These are phyloP conservation scores for Rugalucina vietnamica DNA, from an alignment of 2,888 invertebrate genomes.

Conservation along the genomic window DNA sequence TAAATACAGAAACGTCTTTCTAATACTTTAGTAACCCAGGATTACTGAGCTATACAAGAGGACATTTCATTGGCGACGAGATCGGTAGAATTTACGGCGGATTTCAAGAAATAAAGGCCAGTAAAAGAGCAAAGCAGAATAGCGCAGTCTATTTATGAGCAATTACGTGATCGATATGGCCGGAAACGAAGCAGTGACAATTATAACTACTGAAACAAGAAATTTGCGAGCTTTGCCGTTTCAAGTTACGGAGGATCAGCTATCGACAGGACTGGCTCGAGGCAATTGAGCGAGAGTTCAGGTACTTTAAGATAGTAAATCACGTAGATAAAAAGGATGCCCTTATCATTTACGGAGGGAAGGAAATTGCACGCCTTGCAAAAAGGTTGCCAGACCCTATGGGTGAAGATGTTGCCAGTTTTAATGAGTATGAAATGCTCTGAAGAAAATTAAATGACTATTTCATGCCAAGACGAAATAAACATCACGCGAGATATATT, in stretches of 20 bases:
- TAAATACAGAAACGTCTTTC: too few species aligned
- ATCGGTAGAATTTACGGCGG: too few species aligned
- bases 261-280: not conserved
- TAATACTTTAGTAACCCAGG: too few species aligned
- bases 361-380: not conserved
- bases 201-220: not conserved
- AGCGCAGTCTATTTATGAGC: not conserved
- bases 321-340: not conserved
- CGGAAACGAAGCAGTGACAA: not conserved
- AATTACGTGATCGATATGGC: not conserved
- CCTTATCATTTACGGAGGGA: not conserved
- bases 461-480: not conserved
- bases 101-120: too few species aligned
- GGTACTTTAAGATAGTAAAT: not conserved
- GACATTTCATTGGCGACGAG: too few species aligned
- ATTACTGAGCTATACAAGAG: too few species aligned
- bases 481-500: not conserved
- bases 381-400: not conserved
- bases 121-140: too few species aligned
- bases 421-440: not conserved
- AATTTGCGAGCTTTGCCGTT: not conserved
- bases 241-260: not conserved
- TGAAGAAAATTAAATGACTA: not conserved
- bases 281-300: not conserved
- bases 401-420: too few species aligned